A percentile compares a stretch with the other conserved stretches of the same genome.
Conservation (phyloP, 2,888 invertebrate species). For the Lapara coniferarum region DNA sequence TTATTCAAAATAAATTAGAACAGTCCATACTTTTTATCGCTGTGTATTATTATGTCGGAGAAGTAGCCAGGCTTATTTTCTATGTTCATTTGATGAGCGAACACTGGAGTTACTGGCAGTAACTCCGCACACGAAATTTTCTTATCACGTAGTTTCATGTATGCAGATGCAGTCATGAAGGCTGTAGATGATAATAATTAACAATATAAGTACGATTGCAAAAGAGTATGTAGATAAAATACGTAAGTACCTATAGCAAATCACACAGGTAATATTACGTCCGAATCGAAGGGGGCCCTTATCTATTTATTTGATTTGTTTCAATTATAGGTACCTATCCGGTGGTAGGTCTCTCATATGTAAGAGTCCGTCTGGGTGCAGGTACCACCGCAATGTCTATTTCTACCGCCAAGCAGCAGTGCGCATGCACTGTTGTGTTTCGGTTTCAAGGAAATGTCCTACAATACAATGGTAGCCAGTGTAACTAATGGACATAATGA, state of each 20-base stretch:
- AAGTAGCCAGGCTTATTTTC: conserved; percentile 83
- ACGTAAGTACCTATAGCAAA: background rate
- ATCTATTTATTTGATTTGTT: too few relatives aligned
- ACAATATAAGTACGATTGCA: conserved; percentile 7
- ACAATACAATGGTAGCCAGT: too few relatives aligned
- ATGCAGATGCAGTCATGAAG: conserved; percentile 84
- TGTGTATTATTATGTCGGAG: conserved; percentile 85
- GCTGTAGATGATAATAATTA: conserved; percentile 62
- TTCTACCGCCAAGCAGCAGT: too few relatives aligned
- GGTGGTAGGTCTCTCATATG: too few relatives aligned
- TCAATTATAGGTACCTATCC: too few relatives aligned
- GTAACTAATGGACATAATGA: too few relatives aligned
- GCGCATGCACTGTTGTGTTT: too few relatives aligned
- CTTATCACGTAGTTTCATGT: conserved; percentile 72
- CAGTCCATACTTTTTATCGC: conserved; percentile 79
- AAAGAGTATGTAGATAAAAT: background rate
- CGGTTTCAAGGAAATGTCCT: too few relatives aligned
- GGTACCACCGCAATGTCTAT: too few relatives aligned
- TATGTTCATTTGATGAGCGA: conserved; percentile 81
- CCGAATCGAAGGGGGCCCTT: too few relatives aligned
- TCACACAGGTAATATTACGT: background rate
- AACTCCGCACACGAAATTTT: conserved; percentile 72
- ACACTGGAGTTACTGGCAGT: conserved; percentile 84
- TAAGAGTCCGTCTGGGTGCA: too few relatives aligned
- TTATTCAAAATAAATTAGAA: background rate